Evolutionary conservation across 2,888 invertebrate genomes (phyloP), one percentile per base, ranked within the genome.

Genomic region (Stegana nigrithorax): DNA sequence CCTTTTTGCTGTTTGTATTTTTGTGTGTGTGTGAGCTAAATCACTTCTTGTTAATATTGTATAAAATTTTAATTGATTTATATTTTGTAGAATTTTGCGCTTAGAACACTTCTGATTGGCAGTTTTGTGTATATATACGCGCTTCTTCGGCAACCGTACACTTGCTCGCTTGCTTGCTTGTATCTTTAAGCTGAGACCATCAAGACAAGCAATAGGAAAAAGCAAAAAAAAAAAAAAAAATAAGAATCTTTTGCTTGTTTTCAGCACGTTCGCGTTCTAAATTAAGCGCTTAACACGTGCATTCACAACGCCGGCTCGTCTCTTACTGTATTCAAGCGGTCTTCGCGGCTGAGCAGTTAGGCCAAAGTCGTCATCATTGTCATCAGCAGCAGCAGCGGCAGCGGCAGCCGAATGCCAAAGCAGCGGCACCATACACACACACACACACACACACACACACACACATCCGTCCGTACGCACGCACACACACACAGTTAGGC

Each of bases 261-360:
- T 45, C 10, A 1, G 21, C 4, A 2, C 19, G 6, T 51, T 21
- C 53, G 32, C 32, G 53, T 53, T 53, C 26, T 21, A 25, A 68
- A 68, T 69, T 70, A 78, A 78, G 76, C 77, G 78, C 80, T 53
- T 75, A 84, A 84, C 84, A 84, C 85, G 83, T 86, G 85, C 83
- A 81, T 81, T 76, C 83, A 81, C 85, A 82, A 76, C 81, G 83
- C 81, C 81, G 83, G 85, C 80, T 84, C 81, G 82, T 82, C 82
- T 85, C 86, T 85, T 85, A 85, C 85, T 85, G 85, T 84, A 86
- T 83, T 83, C 78, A 76, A 83, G 81, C 76, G 80, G 80, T 80
- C 75, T 79, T 75, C 75, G 80, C 78, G 73, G 75, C 74, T 71
- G 75, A 80, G 75, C 82, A 81, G 81, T 82, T 83, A 83, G 83